A percentile compares a stretch with the other conserved stretches of the same genome.
Conservation (phyloP, 2,888 invertebrate genomes). For the Phaedon cochleariae region DNA sequence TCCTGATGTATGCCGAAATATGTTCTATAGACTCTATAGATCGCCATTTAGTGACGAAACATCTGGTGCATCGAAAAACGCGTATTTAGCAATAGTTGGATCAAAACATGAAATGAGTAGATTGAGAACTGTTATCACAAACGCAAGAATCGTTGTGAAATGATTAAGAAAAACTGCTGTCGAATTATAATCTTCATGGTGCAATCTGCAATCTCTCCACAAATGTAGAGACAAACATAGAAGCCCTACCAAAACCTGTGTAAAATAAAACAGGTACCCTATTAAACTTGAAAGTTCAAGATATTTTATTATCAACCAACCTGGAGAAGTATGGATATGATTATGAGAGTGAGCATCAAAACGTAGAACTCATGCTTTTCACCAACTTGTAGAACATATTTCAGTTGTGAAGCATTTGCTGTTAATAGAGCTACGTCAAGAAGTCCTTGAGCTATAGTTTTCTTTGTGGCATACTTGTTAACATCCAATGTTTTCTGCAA, state of each 20-base stretch:
- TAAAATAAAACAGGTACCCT: conserved; percentile 10
- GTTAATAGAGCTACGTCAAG: conserved; percentile 87
- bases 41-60: conserved; percentile 29
- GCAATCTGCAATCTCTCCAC: conserved; percentile 79
- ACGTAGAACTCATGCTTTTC: conserved; percentile 87
- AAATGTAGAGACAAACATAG: conserved; percentile 78
- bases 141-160: conserved; percentile 73
- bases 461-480: conserved; percentile 91
- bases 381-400: conserved; percentile 86
- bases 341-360: conserved; percentile 80
- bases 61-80: conserved; percentile 50
- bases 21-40: too few species aligned
- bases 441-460: conserved; percentile 92
- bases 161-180: conserved; percentile 79
- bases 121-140: conserved; percentile 78
- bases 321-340: conserved; percentile 85
- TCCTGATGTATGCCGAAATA: too few species aligned
- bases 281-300: neutral
- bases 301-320: conserved; percentile 62
- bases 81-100: conserved; percentile 71
- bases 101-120: conserved; percentile 82
- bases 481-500: conserved; percentile 81
- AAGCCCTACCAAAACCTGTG: conserved; percentile 77
- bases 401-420: conserved; percentile 88
- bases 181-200: conserved; percentile 72